A percentile compares a stretch with the other conserved stretches of the same genome.
These are phyloP conservation scores for Meta bourneti DNA, from an alignment of 2,888 invertebrate genomes.

Conservation along the genomic window DNA sequence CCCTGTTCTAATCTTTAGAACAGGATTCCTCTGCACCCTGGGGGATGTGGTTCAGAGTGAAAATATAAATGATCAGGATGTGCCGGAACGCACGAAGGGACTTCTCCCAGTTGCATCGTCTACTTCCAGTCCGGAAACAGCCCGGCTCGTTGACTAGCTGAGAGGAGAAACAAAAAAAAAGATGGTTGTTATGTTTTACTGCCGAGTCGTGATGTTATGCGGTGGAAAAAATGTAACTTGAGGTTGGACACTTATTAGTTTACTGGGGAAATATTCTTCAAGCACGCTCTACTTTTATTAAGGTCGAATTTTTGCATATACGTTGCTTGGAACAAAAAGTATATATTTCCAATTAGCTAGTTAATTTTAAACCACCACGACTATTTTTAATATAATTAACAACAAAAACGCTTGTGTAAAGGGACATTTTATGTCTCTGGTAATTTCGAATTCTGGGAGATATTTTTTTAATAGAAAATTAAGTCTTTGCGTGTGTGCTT, in stretches of 20 bases:
- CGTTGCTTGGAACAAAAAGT: no score
- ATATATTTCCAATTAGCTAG: no score
- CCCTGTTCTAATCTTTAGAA: neutral
- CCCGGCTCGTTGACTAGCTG: neutral
- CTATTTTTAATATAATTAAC: no score
- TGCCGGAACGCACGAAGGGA: neutral
- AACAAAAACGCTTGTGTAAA: no score
- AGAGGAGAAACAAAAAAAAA: neutral
- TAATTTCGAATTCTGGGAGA: no score
- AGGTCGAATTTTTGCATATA: neutral
- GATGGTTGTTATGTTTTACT: neutral
- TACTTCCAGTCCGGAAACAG: neutral
- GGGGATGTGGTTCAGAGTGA: neutral
- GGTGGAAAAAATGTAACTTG: neutral
- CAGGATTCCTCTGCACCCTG: neutral
- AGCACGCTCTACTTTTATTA: no score
- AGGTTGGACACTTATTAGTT: neutral
- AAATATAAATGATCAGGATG: constrained; percentile 18
- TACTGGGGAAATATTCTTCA: no score
- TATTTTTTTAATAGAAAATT: no score
- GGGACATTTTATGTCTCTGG: no score
- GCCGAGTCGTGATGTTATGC: neutral
- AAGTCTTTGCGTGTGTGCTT: no score
- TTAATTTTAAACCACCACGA: no score
- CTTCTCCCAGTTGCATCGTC: neutral